Percentiles rank a stretch among this genome's conserved stretches.
Conservation (phyloP, 2,113 vertebrate genomes). For the Plotosus lineatus region DNA sequence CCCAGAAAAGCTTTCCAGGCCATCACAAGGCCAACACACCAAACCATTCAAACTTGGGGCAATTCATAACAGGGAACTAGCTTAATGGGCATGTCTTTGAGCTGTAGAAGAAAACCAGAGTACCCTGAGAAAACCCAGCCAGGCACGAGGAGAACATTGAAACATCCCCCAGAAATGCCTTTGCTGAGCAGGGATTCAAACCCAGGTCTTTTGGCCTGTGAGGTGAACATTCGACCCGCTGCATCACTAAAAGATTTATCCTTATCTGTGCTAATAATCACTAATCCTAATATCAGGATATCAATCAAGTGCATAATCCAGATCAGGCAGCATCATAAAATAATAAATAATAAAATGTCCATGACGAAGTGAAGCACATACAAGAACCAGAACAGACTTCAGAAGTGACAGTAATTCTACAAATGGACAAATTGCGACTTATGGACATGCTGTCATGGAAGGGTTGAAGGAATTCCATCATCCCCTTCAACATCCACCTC, state of each 20-base stretch:
- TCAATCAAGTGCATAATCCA: not conserved
- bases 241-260: not conserved
- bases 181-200: too few relatives aligned
- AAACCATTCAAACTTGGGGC: too few relatives aligned
- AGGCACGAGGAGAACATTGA: too few relatives aligned
- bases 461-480: constrained; percentile 36
- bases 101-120: too few relatives aligned
- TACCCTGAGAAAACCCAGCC: too few relatives aligned
- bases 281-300: not conserved
- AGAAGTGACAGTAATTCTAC: not conserved
- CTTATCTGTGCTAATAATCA: not conserved
- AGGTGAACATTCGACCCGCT: too few relatives aligned
- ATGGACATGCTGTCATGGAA: not conserved
- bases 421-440: constrained; percentile 3
- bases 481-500: not conserved
- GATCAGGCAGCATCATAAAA: not conserved
- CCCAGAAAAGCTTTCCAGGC: too few relatives aligned
- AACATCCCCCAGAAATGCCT: too few relatives aligned
- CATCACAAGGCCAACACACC: too few relatives aligned
- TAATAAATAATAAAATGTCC: not conserved
- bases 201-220: too few relatives aligned
- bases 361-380: not conserved
- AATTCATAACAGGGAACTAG: too few relatives aligned
- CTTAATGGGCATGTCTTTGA: too few relatives aligned
- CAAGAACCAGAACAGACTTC: not conserved